A percentile compares a stretch with the other conserved stretches of the same genome.
Evolutionary conservation across 2,888 invertebrate species (phyloP).

Genomic region (Bhutanitis thaidina): DNA sequence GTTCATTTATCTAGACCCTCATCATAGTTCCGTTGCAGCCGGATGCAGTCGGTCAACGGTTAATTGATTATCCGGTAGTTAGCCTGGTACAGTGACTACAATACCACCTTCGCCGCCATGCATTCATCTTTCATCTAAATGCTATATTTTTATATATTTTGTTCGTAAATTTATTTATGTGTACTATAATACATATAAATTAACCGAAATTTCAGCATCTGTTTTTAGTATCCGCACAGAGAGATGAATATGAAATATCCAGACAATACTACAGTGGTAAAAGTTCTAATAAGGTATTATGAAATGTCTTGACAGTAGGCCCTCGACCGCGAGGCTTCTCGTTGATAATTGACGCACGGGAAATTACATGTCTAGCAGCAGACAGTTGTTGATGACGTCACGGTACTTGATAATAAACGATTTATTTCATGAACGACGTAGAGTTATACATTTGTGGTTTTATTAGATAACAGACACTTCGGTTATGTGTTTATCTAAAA

Average conservation of each 20-base stretch:
- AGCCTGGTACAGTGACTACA: constrained; percentile 36
- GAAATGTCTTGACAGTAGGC: constrained; percentile 60
- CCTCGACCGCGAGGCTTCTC: constrained; percentile 56
- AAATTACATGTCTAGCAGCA: constrained; percentile 74
- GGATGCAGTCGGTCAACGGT: constrained; percentile 70
- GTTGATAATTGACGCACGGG: constrained; percentile 76
- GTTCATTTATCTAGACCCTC: constrained; percentile 62
- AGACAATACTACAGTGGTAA: constrained; percentile 10
- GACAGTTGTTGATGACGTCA: constrained; percentile 79
- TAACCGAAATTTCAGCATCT: no score
- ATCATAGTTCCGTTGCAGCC: constrained; percentile 66
- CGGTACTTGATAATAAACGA: constrained; percentile 73
- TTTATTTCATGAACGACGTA: constrained; percentile 66
- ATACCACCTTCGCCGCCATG: constrained; percentile 27
- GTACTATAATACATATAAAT: no score
- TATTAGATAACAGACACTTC: constrained; percentile 19
- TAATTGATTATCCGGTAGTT: constrained; percentile 73
- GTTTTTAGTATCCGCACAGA: no score
- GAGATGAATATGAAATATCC: neutral
- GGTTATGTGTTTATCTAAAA: no score
- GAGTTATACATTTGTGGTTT: constrained; percentile 19
- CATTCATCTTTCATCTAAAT: constrained; percentile 7
- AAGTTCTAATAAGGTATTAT: constrained; percentile 59
- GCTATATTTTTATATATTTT: no score
- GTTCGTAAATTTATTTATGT: no score